Evolutionary conservation across 2,888 invertebrate genomes (phyloP), one percentile per base, ranked within the genome.

Genomic region (Cephus pulcher): DNA sequence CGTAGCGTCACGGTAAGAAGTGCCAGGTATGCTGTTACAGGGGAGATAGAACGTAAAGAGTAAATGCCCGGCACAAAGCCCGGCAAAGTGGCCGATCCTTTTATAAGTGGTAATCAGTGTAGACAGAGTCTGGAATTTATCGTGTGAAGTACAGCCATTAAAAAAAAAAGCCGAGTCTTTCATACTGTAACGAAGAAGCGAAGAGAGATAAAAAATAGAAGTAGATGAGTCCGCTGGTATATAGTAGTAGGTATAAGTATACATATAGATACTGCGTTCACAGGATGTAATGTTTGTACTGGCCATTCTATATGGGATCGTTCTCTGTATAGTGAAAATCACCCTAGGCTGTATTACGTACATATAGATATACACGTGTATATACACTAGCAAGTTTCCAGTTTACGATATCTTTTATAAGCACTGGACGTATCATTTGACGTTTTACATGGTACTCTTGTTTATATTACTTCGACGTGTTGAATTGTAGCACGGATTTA

Each of bases 231-330:
- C 23, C 56, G 56, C 9, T 56, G 23, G 9, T 56, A 56, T 23
- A 23, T 56, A 23, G 23, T 6, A 15, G 15, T 6, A 56, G 23
- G 6, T 15, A 15, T 40, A 40, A 4, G 15, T 15, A 40, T 6
- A 4, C 6, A 15, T 6, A 4, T 15, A 15, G 4, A 40, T 40
- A 40, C 40, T 40, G 6, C 23, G 9, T 15, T 73, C 77, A 71
- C 69, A 75, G 73, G 76, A 75, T 73, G 40, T 79, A 79, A 80
- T 79, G 79, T 81, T 81, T 81, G 79, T 76, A 75, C 78, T 74
- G 56, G 56, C 80, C 77, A 82, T 82, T 80, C 82, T 80, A 73
- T 78, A 70, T 79, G 70, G 37, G n/a, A 23, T 4, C 15, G 40
- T 40, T 40, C 6, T 40, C 1, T 40, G 6, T 2, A 40, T 9